Percentiles rank a stretch among this genome's conserved stretches.
phyloP scores from a whole-genome alignment of 2,888 invertebrate species.

The Callyntrura sp. region DNA sequence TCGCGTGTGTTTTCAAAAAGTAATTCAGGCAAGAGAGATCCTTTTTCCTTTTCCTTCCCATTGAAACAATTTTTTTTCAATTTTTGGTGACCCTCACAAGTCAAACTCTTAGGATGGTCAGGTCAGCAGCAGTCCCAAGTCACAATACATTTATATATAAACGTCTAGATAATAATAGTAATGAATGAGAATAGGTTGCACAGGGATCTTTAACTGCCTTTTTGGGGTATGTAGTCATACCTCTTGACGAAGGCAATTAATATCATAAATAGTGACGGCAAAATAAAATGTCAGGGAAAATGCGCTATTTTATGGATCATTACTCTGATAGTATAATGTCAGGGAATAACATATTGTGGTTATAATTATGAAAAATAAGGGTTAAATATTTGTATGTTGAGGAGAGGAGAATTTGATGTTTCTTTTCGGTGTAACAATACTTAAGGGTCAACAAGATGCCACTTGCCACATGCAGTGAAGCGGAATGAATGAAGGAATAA shows the following conservation, averaged over 20 bases:
- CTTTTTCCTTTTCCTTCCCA: not conserved
- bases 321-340: not conserved
- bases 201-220: too few relatives aligned
- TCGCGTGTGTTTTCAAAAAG: not conserved
- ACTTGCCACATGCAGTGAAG: not conserved
- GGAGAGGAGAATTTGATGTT: not conserved
- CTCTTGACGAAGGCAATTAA: too few relatives aligned
- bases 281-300: constrained; percentile 16
- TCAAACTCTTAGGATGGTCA: constrained; percentile 31
- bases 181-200: too few relatives aligned
- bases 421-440: not conserved
- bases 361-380: not conserved
- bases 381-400: too few relatives aligned
- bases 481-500: not conserved
- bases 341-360: not conserved
- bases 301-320: not conserved
- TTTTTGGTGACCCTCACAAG: constrained; percentile 38
- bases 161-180: not conserved
- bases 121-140: too few relatives aligned
- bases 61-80: constrained; percentile 3
- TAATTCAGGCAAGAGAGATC: not conserved
- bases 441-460: not conserved
- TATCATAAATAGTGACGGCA: not conserved
- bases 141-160: too few relatives aligned
- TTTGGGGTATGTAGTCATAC: too few relatives aligned